These are phyloP conservation scores for Edolisoma coerulescens DNA, from an alignment of 2,113 vertebrate genomes.

Conservation along the genomic window DNA sequence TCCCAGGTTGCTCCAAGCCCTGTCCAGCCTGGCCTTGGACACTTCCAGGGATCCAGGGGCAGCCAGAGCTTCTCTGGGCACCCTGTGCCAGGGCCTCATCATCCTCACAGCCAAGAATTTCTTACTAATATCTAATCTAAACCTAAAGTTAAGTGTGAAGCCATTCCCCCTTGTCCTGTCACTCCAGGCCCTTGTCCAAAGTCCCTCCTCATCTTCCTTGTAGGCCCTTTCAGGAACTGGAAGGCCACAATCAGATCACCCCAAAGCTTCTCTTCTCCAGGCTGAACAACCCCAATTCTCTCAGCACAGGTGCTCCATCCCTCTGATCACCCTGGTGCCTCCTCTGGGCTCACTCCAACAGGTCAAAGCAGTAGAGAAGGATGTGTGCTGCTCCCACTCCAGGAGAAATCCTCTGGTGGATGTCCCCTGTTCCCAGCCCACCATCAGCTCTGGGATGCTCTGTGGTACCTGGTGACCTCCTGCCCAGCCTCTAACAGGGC, in stretches of 20 bases:
- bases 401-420: not conserved
- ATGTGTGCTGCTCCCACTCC: accelerated
- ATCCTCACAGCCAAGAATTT: not conserved
- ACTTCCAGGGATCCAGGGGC: not conserved
- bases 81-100: not conserved
- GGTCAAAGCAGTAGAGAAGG: not conserved
- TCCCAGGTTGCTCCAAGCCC: accelerated
- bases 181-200: not conserved
- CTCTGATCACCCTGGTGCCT: not conserved
- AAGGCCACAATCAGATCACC: not conserved
- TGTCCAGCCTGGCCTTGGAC: accelerated
- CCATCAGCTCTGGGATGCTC: not conserved
- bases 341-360: not conserved
- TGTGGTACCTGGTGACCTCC: not conserved
- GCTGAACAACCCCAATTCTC: not conserved
- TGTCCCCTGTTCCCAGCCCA: not conserved
- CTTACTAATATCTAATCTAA: not conserved
- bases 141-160: not conserved
- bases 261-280: not conserved
- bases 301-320: not conserved
- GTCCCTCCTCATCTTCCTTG: not conserved
- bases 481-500: not conserved
- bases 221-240: not conserved
- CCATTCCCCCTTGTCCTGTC: not conserved
- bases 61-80: not conserved